Conservation (phyloP, 2,797 vertebrate species). For the Linurgus olivaceus region DNA sequence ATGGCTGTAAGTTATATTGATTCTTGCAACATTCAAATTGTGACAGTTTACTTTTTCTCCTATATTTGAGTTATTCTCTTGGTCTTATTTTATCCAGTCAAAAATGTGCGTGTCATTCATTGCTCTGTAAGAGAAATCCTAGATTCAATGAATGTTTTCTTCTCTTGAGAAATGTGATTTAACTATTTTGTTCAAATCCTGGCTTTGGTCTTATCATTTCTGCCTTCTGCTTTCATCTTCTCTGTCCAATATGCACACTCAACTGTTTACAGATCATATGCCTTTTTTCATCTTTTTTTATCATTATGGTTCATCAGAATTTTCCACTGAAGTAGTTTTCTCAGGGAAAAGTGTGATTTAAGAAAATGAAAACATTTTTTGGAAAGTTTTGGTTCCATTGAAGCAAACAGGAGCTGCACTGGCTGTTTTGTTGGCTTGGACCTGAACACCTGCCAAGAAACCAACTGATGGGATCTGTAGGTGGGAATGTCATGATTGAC, state of each 20-base stretch:
- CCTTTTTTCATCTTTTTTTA: background rate
- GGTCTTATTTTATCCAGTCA: background rate
- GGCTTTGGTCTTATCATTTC: background rate
- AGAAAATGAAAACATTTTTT: background rate
- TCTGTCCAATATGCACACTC: background rate
- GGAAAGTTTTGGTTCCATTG: background rate
- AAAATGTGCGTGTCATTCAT: background rate
- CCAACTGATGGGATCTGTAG: background rate
- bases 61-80: background rate
- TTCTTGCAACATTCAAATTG: background rate
- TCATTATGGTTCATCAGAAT: background rate
- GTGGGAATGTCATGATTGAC: background rate
- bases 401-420: background rate
- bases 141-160: background rate
- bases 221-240: background rate
- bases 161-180: background rate
- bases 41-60: background rate
- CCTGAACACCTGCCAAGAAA: background rate
- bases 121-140: background rate
- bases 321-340: background rate
- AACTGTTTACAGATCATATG: background rate
- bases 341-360: accelerated
- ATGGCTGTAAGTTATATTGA: background rate
- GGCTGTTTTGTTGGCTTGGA: background rate
- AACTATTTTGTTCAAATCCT: background rate